Percentiles rank a stretch among this genome's conserved stretches.
These are phyloP conservation scores for Halictus quadricinctus DNA, from an alignment of 2,888 invertebrate species.

Conservation along the genomic window DNA sequence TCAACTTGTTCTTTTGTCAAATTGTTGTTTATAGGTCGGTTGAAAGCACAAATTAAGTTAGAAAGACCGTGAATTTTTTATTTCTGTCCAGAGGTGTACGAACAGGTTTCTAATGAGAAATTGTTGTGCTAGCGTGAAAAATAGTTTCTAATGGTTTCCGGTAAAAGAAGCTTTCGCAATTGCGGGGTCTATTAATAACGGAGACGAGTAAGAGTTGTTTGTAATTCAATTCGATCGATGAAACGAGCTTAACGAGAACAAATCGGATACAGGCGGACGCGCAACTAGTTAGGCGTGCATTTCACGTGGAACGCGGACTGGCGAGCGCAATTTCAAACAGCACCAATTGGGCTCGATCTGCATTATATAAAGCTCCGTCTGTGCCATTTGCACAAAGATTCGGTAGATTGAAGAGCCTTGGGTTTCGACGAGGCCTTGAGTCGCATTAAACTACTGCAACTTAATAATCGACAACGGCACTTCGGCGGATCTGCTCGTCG, in stretches of 20 bases:
- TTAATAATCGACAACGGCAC: not conserved
- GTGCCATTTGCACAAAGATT: slow-evolving; percentile 24
- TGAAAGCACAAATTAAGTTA: not conserved
- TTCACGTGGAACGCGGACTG: slow-evolving; percentile 35
- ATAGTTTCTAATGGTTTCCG: not conserved
- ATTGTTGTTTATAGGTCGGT: no score
- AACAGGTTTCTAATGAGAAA: not conserved
- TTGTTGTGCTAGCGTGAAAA: not conserved
- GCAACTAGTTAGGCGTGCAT: slow-evolving; percentile 40
- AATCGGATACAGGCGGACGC: slow-evolving; percentile 28
- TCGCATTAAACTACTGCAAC: slow-evolving; percentile 16
- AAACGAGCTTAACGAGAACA: slow-evolving; percentile 49
- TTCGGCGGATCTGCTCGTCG: not conserved
- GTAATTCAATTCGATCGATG: slow-evolving; percentile 47
- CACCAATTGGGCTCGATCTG: slow-evolving; percentile 21
- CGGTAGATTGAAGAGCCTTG: slow-evolving; percentile 29
- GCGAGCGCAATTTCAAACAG: slow-evolving; percentile 15
- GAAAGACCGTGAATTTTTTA: not conserved
- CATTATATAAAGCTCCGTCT: slow-evolving; percentile 31
- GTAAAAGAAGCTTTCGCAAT: slow-evolving; percentile 32
- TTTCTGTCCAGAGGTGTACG: not conserved
- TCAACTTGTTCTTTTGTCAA: no score
- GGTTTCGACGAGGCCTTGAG: slow-evolving; percentile 10
- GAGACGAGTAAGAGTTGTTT: slow-evolving; percentile 20
- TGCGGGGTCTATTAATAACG: slow-evolving; percentile 34